Percentiles rank a stretch among this genome's conserved stretches.
Evolutionary conservation across 2,797 vertebrate genomes (phyloP).

Genomic region (Mus caroli): DNA sequence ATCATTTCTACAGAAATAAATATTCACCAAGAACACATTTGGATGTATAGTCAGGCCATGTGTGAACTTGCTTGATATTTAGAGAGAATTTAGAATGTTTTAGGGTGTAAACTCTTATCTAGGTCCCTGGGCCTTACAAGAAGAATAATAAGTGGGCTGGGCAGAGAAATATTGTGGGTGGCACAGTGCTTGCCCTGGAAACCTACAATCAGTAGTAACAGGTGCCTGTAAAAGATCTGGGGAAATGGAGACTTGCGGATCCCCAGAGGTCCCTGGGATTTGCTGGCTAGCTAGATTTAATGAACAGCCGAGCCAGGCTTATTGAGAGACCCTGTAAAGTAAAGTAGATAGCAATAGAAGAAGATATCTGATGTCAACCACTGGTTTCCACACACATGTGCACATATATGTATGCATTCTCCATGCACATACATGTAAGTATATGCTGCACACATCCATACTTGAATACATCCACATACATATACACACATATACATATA

Average conservation of each 20-base stretch:
- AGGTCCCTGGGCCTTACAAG: background rate
- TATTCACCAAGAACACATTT: background rate
- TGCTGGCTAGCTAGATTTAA: background rate
- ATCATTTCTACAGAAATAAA: background rate
- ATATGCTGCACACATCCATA: background rate
- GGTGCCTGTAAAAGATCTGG: background rate
- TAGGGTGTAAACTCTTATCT: background rate
- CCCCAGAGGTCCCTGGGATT: background rate
- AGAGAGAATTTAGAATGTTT: constrained; percentile 12
- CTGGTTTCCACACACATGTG: background rate
- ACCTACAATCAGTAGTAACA: too few relatives aligned
- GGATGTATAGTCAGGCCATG: background rate
- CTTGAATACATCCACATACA: background rate
- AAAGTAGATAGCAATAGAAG: background rate
- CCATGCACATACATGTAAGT: background rate
- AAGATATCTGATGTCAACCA: background rate
- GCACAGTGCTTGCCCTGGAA: background rate
- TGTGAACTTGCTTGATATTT: constrained; percentile 29
- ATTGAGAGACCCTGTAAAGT: background rate
- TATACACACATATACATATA: background rate
- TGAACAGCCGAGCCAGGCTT: background rate
- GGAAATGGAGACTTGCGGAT: background rate
- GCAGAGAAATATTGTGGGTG: background rate
- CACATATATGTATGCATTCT: background rate
- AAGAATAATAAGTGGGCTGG: background rate